Percentiles rank a stretch among this genome's conserved stretches.
Conservation (phyloP, 2,113 vertebrate species). For the Erythrocercus mccallii region DNA sequence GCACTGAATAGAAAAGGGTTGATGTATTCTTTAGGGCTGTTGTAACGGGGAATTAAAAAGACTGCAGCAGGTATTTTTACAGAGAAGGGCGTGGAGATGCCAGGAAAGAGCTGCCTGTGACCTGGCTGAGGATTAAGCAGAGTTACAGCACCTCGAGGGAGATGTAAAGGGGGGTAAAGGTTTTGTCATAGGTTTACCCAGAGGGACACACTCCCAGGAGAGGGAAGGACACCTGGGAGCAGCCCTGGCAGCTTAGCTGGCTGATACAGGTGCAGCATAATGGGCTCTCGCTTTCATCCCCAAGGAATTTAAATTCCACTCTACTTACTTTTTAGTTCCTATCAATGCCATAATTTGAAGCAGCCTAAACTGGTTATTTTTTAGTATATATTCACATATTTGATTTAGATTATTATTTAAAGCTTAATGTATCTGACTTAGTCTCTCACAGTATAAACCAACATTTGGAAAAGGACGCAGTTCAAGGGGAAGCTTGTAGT, state of each 20-base stretch:
- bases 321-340: background rate
- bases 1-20: background rate
- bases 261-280: fast-evolving
- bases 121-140: background rate
- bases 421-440: background rate
- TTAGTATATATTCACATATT: background rate
- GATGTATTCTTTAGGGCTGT: background rate
- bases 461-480: background rate
- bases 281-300: background rate
- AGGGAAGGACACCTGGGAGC: background rate
- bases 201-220: background rate
- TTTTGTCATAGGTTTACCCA: background rate
- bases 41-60: background rate
- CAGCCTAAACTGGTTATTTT: background rate
- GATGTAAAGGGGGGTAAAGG: background rate
- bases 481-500: background rate
- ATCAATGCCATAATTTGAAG: background rate
- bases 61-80: background rate
- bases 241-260: background rate
- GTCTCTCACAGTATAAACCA: background rate
- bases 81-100: background rate
- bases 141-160: background rate
- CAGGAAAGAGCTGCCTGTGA: background rate
- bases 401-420: background rate
- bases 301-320: background rate